Evolutionary conservation across 2,888 invertebrate genomes (phyloP).

Genomic region (Spodoptera exigua): DNA sequence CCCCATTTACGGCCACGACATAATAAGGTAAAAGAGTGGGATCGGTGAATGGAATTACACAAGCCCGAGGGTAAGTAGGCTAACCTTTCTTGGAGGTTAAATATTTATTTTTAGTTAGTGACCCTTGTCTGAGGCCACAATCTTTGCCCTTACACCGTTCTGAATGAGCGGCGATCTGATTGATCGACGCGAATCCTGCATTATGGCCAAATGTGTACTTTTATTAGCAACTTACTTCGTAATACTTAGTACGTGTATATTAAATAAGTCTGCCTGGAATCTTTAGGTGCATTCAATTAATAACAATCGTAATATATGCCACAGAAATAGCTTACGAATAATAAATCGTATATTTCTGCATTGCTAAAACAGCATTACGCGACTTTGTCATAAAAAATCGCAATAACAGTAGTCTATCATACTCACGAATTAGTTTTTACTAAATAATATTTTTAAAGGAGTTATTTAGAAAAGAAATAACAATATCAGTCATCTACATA

Average conservation of each 20-base stretch:
- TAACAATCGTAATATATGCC: no score
- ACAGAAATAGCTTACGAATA: no score
- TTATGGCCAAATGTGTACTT: conserved; percentile 29
- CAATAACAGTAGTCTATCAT: no score
- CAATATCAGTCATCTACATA: no score
- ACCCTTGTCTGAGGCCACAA: conserved; percentile 43
- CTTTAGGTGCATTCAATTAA: conserved; percentile 2
- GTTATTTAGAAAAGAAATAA: no score
- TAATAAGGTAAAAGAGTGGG: conserved; percentile 44
- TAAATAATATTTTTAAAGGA: no score
- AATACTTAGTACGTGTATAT: neutral
- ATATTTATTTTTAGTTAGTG: conserved; percentile 54
- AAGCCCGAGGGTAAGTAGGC: conserved; percentile 31
- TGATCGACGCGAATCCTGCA: conserved; percentile 42
- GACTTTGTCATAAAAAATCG: no score
- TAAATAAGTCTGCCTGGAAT: conserved; percentile 5
- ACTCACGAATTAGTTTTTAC: no score
- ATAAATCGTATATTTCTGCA: no score
- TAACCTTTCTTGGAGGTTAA: conserved; percentile 44
- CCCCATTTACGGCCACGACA: conserved; percentile 37
- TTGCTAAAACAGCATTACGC: no score
- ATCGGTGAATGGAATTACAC: conserved; percentile 52
- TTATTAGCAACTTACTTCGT: conserved; percentile 3
- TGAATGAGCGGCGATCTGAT: conserved; percentile 43
- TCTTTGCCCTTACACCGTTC: conserved; percentile 37